These are phyloP conservation scores for Phyllostomus discolor DNA, from an alignment of 2,113 vertebrate species.

Conservation along the genomic window DNA sequence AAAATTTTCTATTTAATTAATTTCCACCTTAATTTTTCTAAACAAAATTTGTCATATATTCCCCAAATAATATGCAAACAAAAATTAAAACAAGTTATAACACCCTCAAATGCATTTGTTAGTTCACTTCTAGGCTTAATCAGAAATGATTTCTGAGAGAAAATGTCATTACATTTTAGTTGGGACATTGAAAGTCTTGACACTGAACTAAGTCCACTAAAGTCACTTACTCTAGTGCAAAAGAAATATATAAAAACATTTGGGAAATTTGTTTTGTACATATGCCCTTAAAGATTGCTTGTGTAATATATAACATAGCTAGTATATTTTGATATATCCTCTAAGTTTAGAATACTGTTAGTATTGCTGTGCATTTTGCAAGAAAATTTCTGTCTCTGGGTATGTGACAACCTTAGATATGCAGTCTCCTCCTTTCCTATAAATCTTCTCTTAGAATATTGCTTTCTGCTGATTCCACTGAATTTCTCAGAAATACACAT, in stretches of 20 bases:
- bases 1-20: slow-evolving; percentile 19
- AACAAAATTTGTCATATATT: background rate
- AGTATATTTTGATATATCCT: background rate
- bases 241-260: background rate
- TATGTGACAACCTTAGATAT: background rate
- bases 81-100: background rate
- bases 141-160: background rate
- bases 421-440: accelerated
- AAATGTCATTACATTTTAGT: background rate
- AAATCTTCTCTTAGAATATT: background rate
- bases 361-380: background rate
- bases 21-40: slow-evolving; percentile 16
- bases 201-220: background rate
- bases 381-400: background rate
- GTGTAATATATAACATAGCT: background rate
- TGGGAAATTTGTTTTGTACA: background rate
- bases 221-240: background rate
- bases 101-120: background rate
- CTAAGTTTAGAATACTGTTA: background rate
- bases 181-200: background rate
- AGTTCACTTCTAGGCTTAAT: background rate
- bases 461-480: background rate
- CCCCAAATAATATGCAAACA: background rate
- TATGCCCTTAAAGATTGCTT: background rate
- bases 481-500: background rate